These are phyloP conservation scores for Misgurnus mizolepis DNA, from an alignment of 2,113 vertebrate genomes.

Conservation along the genomic window DNA sequence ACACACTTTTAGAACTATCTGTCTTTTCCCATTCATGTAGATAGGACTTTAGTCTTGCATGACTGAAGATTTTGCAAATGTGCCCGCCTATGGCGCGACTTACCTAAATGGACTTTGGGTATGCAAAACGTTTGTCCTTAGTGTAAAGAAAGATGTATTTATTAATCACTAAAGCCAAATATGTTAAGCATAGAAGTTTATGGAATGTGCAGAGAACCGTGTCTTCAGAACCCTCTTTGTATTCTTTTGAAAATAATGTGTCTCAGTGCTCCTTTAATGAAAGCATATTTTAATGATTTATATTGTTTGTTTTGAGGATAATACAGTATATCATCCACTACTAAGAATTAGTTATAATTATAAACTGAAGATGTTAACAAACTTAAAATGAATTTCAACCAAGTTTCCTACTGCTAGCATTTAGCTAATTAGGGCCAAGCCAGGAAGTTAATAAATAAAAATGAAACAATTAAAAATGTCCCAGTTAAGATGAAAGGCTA, in stretches of 20 bases:
- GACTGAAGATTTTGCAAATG: too few relatives aligned
- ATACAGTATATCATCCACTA: slow-evolving; percentile 13
- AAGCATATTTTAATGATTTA: slow-evolving; percentile 42
- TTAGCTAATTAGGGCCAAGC: slow-evolving; percentile 49
- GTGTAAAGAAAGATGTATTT: neutral
- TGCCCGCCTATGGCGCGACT: too few relatives aligned
- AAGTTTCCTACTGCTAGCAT: slow-evolving; percentile 54
- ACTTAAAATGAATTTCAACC: slow-evolving; percentile 54
- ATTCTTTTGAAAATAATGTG: slow-evolving; percentile 7
- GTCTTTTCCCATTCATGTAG: too few relatives aligned
- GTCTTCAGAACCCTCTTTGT: neutral
- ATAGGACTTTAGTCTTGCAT: too few relatives aligned
- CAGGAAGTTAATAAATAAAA: slow-evolving; percentile 44
- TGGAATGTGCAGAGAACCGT: neutral
- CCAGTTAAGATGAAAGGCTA: slow-evolving; percentile 66
- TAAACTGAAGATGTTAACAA: slow-evolving; percentile 47
- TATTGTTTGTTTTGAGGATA: slow-evolving; percentile 38
- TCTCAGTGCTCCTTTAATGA: slow-evolving; percentile 16
- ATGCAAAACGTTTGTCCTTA: neutral
- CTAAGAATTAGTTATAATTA: neutral
- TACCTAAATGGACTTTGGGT: neutral
- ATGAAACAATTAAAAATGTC: slow-evolving; percentile 55
- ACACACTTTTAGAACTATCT: too few relatives aligned
- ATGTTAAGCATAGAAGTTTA: neutral
- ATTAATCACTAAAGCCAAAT: neutral